Evolutionary conservation across 1,140 invertebrate species (phyloP), one percentile per base, ranked within the genome.

Genomic region (Coelopa frigida): DNA sequence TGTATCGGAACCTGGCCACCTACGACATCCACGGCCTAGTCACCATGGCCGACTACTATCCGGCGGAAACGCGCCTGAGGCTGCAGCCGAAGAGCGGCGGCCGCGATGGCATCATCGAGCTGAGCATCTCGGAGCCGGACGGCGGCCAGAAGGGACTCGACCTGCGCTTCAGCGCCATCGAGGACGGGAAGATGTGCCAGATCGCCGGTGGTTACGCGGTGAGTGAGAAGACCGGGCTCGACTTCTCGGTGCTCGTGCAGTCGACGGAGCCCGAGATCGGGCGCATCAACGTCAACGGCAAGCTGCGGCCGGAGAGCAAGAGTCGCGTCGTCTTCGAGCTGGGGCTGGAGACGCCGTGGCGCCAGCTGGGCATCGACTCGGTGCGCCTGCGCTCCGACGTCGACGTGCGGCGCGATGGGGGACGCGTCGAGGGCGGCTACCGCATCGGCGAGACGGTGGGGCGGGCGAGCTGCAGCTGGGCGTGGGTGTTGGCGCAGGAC

Each of bases 401-500:
- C 7, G 48, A 44, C 3, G 22, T 57, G 6, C 42, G 38, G 0
- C 11, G 37, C 2, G 46, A 50, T 12, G 36, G 44, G 2, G 61
- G 66, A 5, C 44, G 57, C 12, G 50, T 67, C 3, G 11, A 50
- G 0, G 57, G 55, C 3, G 56, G 56, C 11, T 70, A 69, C 46
- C 48, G 48, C 20, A 58, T 69, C 26, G 56, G 56, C n/a, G 35
- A 54, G 8, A 45, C 54, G 14, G 46, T 57, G 5, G 67, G 63
- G 21, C 50, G 55, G 3, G 56, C 60, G 14, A 57, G 50, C 20
- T 65, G 53, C 20, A 7, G 52, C 11, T 70, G 67, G 67, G 53
- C 64, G 4, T 69, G 57, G 58, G 46, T 66, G 5, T 49, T 70
- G 15, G 54, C 64, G 38, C 71, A 75, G 57, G 68, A 76, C 51